Conservation (phyloP, 2,888 invertebrate species). For the Deladenus siricidicola region DNA sequence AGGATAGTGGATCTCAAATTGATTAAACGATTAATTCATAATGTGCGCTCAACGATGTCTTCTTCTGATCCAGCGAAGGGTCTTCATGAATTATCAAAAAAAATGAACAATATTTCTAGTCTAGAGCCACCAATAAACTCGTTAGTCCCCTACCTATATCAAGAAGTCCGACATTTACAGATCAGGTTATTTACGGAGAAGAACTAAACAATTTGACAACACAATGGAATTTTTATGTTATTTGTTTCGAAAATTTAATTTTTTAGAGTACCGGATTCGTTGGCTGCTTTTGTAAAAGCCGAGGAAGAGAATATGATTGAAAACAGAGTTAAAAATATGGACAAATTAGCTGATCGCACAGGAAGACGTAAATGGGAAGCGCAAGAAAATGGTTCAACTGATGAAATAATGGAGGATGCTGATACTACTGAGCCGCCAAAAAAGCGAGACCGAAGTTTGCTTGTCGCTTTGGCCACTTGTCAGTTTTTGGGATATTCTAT, state of each 20-base stretch:
- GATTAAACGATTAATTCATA: not conserved
- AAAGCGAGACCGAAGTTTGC: not conserved
- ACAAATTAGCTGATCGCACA: too few species aligned
- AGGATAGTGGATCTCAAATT: slow-evolving; percentile 3
- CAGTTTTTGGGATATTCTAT: not conserved
- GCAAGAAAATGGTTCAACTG: not conserved
- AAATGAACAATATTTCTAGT: not conserved
- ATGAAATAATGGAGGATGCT: not conserved
- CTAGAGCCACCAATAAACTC: not conserved
- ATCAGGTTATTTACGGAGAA: slow-evolving; percentile 7
- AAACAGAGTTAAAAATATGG: too few species aligned
- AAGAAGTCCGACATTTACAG: slow-evolving; percentile 15
- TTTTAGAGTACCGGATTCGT: not conserved
- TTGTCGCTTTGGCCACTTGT: slow-evolving; percentile 2
- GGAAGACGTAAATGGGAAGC: not conserved
- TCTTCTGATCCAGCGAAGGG: not conserved
- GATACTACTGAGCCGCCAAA: too few species aligned
- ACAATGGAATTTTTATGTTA: not conserved
- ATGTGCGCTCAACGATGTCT: slow-evolving; percentile 1
- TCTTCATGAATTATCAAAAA: not conserved
- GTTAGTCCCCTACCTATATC: slow-evolving; percentile 13
- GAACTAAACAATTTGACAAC: not conserved
- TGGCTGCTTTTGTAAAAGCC: not conserved
- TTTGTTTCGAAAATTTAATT: not conserved
- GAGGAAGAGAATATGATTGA: not conserved